Base-by-base conservation (phyloP, 2,888 invertebrate genomes). In the Hypselothyrea guttata region DNA sequence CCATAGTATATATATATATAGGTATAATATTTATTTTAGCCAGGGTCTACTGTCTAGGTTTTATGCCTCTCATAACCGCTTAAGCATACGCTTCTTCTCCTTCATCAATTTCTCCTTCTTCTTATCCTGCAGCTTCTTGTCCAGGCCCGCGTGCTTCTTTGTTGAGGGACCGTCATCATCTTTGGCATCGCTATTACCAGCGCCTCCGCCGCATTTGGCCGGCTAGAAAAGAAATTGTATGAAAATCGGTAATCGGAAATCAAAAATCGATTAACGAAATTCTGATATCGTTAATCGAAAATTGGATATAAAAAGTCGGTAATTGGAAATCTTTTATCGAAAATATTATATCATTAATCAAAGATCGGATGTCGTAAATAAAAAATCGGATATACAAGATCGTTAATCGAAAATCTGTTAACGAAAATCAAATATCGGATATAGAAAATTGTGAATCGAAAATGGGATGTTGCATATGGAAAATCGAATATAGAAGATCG, bases 1-100 rank as follows among this genome's bases (percentile, higher is more conserved):
- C 22, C 22, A 22, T 22, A 22, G 22, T 22, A 22, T 5, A 22
- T 22, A 22, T 5, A 22, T 22, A 22, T 22, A 22, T 22, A 22
- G 5, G 5, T 22, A 22, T 22, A 22, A 22, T 22, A 22, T 22
- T 22, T 33, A 30, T n/a, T 42, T 16, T n/a, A n/a, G n/a, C n/a
- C n/a, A n/a, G n/a, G n/a, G n/a, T 12, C 16, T 18, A 9, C 12
- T 31, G 31, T 15, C 16, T 41, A 18, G 7, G 28, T 38, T 35
- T 78, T 71, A 71, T 66, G 78, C 76, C 61, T 74, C 90, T 95
- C 94, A 96, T 93, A 96, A 94, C 91, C 96, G 92, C 90, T 96
- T 96, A 53, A 96, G 91, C 72, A 95, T 95, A 90, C 95, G 93
- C 90, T 95, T 96, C 90, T 96, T 96, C 86, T 96, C 96, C 91